Conservation (phyloP, 2,113 vertebrate genomes). For the Acanthisitta chloris region DNA sequence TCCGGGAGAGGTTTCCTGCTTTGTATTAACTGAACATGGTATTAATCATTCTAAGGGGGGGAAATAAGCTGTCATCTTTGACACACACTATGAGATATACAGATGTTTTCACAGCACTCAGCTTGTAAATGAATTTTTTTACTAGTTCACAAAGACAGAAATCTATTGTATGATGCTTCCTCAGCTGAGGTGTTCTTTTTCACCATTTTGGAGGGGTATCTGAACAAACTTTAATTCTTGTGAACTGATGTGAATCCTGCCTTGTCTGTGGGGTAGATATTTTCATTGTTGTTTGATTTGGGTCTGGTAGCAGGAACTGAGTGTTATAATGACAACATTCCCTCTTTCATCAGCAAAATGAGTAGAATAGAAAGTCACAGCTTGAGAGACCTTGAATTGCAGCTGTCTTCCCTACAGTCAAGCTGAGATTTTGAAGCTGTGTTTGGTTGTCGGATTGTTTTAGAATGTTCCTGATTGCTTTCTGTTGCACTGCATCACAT, state of each 20-base stretch:
- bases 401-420: neutral
- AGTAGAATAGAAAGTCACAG: neutral
- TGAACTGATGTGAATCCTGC: neutral
- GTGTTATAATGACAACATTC: neutral
- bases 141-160: neutral
- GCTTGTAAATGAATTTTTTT: neutral
- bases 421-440: neutral
- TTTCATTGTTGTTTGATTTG: neutral
- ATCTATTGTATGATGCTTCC: neutral
- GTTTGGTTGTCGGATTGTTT: neutral
- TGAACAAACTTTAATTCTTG: neutral
- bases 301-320: neutral
- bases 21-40: neutral
- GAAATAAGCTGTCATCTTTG: neutral
- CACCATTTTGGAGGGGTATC: rapidly evolving
- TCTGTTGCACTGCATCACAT: neutral
- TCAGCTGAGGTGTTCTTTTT: neutral
- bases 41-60: neutral
- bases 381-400: neutral
- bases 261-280: neutral
- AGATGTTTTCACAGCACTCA: neutral
- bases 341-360: neutral
- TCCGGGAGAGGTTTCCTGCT: neutral
- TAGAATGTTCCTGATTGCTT: neutral
- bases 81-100: neutral